A percentile compares a stretch with the other conserved stretches of the same genome.
Evolutionary conservation across 2,888 invertebrate genomes (phyloP).

Genomic region (Lasioglossum morio): DNA sequence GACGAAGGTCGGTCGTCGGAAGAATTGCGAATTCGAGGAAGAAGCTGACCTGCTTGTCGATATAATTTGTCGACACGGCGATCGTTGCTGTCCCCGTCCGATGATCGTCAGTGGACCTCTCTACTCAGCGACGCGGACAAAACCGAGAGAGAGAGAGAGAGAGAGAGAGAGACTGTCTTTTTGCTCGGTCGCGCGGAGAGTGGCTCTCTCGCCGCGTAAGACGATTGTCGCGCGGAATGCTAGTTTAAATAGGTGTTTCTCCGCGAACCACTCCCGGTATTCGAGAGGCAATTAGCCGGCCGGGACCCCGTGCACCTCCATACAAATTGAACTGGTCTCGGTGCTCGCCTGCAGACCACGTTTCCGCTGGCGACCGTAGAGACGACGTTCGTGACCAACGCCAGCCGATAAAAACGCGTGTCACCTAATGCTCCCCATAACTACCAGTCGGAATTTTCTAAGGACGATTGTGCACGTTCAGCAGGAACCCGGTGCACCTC

Average conservation of each 20-base stretch:
- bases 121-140: neutral
- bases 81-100: slow-evolving; percentile 33
- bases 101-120: slow-evolving; percentile 47
- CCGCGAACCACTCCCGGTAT: slow-evolving; percentile 62
- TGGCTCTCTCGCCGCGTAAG: slow-evolving; percentile 45
- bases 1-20: slow-evolving; percentile 14
- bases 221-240: slow-evolving; percentile 64
- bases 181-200: slow-evolving; percentile 37
- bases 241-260: slow-evolving; percentile 69
- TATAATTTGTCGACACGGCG: slow-evolving; percentile 61
- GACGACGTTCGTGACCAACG: neutral
- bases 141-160: neutral
- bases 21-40: slow-evolving; percentile 4
- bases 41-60: slow-evolving; percentile 32
- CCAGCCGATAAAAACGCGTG: slow-evolving; percentile 2
- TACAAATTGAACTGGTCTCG: slow-evolving; percentile 49
- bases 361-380: neutral
- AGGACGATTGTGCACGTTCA: neutral
- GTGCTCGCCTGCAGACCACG: neutral
- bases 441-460: slow-evolving; percentile 1
- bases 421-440: neutral
- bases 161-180: slow-evolving; percentile 31
- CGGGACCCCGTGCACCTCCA: slow-evolving; percentile 47
- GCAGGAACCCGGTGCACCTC: neutral
- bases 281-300: slow-evolving; percentile 69